Percentiles rank a stretch among this genome's conserved stretches.
These are phyloP conservation scores for Drosophila busckii DNA, from an alignment of 1,140 invertebrate species.

Conservation along the genomic window DNA sequence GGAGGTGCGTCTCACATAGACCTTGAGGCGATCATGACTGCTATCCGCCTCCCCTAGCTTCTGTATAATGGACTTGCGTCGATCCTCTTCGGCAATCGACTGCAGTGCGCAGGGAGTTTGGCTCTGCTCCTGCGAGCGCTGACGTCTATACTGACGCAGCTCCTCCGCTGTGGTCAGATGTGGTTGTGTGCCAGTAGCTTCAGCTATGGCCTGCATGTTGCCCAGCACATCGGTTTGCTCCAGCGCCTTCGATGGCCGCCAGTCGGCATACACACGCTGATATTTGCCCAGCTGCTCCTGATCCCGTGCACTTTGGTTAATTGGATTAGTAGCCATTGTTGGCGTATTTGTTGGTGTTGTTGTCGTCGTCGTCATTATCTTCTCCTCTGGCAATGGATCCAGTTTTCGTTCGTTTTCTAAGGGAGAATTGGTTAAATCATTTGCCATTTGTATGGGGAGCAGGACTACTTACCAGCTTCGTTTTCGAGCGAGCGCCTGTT, in stretches of 20 bases:
- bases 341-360: conserved; percentile 57
- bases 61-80: conserved; percentile 77
- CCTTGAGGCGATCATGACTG: conserved; percentile 79
- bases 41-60: conserved; percentile 78
- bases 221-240: conserved; percentile 90
- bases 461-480: conserved; percentile 85
- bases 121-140: conserved; percentile 65
- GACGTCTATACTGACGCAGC: conserved; percentile 68
- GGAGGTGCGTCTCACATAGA: conserved; percentile 82
- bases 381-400: conserved; percentile 85
- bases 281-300: conserved; percentile 73
- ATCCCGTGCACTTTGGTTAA: conserved; percentile 22
- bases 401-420: conserved; percentile 87
- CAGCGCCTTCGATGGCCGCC: conserved; percentile 87
- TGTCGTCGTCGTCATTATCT: conserved; percentile 62
- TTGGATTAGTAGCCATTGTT: conserved; percentile 57
- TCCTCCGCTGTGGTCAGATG: conserved; percentile 82
- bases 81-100: conserved; percentile 81
- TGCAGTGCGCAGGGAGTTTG: conserved; percentile 75
- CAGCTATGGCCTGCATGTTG: conserved; percentile 91
- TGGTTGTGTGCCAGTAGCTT: conserved; percentile 60
- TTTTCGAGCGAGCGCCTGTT: conserved; percentile 89
- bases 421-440: neutral
- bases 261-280: conserved; percentile 86
- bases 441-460: neutral